Percentiles rank a stretch among this genome's conserved stretches.
phyloP scores from a whole-genome alignment of 2,113 vertebrate species.

The Proterorhinus semilunaris region DNA sequence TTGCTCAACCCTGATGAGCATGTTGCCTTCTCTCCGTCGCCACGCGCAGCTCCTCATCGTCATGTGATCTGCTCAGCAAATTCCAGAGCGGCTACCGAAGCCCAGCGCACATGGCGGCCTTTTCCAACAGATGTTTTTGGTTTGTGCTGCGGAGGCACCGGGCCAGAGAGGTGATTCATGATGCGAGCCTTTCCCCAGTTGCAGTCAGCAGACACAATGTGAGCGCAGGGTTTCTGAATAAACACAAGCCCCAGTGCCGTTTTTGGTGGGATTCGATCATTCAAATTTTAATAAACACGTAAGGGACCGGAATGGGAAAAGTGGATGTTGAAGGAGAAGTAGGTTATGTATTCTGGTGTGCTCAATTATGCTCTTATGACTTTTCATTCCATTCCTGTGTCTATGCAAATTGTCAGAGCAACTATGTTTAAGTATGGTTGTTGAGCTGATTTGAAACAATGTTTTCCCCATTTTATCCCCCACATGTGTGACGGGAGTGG shows the following conservation, averaged over 20 bases:
- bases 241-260: slow-evolving; percentile 44
- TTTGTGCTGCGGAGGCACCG: slow-evolving; percentile 70
- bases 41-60: slow-evolving; percentile 53
- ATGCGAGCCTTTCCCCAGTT: slow-evolving; percentile 64
- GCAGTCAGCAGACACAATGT: slow-evolving; percentile 52
- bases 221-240: slow-evolving; percentile 42
- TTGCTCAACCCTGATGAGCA: slow-evolving; percentile 36
- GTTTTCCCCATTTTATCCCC: neutral
- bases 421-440: no score
- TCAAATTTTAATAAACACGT: slow-evolving; percentile 27
- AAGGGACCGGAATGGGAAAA: slow-evolving; percentile 7
- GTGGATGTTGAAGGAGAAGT: neutral
- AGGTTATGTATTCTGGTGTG: neutral
- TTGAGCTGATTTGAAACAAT: neutral
- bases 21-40: slow-evolving; percentile 34
- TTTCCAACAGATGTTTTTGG: slow-evolving; percentile 77
- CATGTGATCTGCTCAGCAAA: slow-evolving; percentile 69
- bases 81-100: slow-evolving; percentile 68
- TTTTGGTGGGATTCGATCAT: slow-evolving; percentile 30
- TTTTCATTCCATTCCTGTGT: neutral
- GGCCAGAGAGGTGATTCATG: slow-evolving; percentile 75
- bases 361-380: no score
- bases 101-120: slow-evolving; percentile 65
- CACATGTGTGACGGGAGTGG: no score
- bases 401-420: neutral